These are phyloP conservation scores for Catostylus mosaicus DNA, from an alignment of 30 jellyfish, hydroid and myxozoan genomes.

Conservation along the genomic window DNA sequence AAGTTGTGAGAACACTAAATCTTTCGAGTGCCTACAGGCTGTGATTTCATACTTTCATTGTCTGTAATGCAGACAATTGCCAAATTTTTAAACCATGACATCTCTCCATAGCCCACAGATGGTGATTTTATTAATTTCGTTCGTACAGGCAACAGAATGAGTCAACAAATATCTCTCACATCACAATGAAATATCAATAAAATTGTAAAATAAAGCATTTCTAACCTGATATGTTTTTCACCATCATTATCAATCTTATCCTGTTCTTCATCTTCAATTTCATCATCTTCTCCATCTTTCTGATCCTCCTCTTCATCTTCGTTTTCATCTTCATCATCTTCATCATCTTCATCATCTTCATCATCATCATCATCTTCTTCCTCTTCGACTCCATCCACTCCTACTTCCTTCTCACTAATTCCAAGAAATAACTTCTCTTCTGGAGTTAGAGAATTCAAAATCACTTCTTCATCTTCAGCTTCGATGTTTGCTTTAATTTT, in stretches of 20 bases:
- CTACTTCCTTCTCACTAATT: slow-evolving; percentile 17
- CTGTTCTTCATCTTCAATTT: background rate
- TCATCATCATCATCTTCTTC: slow-evolving; percentile 15
- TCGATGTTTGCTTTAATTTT: slow-evolving; percentile 13
- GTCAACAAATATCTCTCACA: no score
- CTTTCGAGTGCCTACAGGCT: no score
- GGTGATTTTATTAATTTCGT: no score
- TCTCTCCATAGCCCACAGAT: no score
- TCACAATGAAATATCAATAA: background rate
- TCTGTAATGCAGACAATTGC: no score
- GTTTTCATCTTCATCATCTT: background rate
- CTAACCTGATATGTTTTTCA: no score
- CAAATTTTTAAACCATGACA: no score
- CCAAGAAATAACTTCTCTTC: slow-evolving; percentile 76
- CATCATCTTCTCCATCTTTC: slow-evolving; percentile 7
- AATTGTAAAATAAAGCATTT: no score
- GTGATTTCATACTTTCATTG: no score
- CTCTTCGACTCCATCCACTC: background rate
- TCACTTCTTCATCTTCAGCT: slow-evolving; percentile 25
- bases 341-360: background rate
- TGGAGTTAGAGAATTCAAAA: slow-evolving; percentile 45
- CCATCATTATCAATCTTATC: background rate
- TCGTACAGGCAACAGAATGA: no score
- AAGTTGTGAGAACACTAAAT: no score
- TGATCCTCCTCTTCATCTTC: background rate